Conservation (phyloP, 2,797 vertebrate species). For the Parotocinclus haroldoi region DNA sequence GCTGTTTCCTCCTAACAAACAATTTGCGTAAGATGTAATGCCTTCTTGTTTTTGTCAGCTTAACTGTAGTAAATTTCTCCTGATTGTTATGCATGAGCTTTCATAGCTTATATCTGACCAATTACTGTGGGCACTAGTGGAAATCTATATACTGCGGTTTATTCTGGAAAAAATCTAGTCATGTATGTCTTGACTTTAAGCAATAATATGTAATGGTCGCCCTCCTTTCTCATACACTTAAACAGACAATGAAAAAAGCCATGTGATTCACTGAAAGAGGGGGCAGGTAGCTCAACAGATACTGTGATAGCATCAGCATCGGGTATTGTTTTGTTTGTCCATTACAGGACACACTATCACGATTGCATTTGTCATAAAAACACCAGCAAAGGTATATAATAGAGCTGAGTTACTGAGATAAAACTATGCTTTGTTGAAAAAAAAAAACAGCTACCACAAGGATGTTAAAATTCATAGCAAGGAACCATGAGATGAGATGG, state of each 20-base stretch:
- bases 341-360: neutral
- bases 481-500: slow-evolving; percentile 21
- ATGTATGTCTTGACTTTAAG: no score
- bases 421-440: slow-evolving; percentile 21
- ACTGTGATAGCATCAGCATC: slow-evolving; percentile 32
- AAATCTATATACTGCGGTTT: neutral
- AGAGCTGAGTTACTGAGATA: slow-evolving; percentile 9
- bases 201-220: no score
- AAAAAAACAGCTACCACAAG: slow-evolving; percentile 1
- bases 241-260: slow-evolving; percentile 19
- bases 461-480: slow-evolving; percentile 34
- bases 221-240: no score
- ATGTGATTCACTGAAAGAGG: slow-evolving; percentile 9
- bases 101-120: slow-evolving; percentile 4
- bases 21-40: slow-evolving; percentile 28
- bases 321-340: slow-evolving; percentile 1
- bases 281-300: slow-evolving; percentile 9
- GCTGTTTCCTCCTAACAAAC: slow-evolving; percentile 13
- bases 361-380: neutral
- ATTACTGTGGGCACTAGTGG: neutral
- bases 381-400: neutral
- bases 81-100: slow-evolving; percentile 6
- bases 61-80: neutral
- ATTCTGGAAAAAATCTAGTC: no score
- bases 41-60: slow-evolving; percentile 16